Percentiles rank a stretch among this genome's conserved stretches.
Conservation (phyloP, 1,140 invertebrate genomes). For the Drosophila funebris region DNA sequence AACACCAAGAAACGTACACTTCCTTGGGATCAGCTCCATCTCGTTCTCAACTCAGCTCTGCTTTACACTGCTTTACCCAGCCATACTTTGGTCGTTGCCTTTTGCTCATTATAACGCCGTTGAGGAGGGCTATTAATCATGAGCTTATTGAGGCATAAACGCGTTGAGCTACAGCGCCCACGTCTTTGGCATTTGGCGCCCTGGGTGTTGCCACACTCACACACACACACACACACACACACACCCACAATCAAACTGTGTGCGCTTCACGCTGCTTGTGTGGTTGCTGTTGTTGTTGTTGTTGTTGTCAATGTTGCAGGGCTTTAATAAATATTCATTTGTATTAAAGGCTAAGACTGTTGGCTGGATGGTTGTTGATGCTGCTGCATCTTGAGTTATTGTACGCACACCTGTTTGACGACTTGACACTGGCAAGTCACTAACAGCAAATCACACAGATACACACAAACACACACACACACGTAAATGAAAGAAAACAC, state of each 20-base stretch:
- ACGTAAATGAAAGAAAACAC: constrained; percentile 43
- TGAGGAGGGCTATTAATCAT: constrained; percentile 76
- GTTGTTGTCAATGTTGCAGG: constrained; percentile 21
- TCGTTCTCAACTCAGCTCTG: background rate
- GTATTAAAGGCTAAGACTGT: constrained; percentile 42
- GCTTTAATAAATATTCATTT: constrained; percentile 74
- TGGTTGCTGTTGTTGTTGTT: constrained; percentile 7
- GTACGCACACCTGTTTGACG: constrained; percentile 62
- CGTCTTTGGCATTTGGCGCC: constrained; percentile 49
- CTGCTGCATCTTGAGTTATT: constrained; percentile 53
- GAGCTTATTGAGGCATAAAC: constrained; percentile 80
- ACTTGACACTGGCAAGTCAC: constrained; percentile 23
- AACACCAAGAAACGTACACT: background rate
- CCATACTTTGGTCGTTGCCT: constrained; percentile 50
- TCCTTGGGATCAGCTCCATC: background rate
- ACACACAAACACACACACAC: constrained; percentile 11
- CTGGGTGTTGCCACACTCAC: constrained; percentile 15
- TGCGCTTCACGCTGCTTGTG: background rate
- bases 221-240: background rate
- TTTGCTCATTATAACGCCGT: constrained; percentile 72
- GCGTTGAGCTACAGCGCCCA: constrained; percentile 66
- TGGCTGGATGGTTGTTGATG: background rate
- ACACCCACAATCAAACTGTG: background rate
- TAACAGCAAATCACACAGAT: constrained; percentile 23
- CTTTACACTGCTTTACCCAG: constrained; percentile 19